Conservation (phyloP, 2,113 vertebrate genomes). For the Asarcornis scutulata region DNA sequence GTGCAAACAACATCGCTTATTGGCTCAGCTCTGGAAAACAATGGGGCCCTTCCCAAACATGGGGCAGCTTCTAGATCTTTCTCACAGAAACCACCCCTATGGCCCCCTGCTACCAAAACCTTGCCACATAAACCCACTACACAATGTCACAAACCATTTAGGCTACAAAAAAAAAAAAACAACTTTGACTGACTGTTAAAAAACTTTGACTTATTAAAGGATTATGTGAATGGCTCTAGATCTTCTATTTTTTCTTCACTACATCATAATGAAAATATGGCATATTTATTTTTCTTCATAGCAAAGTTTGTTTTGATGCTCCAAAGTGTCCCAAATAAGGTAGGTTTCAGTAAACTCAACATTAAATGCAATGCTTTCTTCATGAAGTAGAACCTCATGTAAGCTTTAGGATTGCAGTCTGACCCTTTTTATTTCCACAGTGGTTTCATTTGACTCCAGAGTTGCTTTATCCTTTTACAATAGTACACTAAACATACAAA, state of each 20-base stretch:
- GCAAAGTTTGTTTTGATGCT: not conserved
- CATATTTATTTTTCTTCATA: not conserved
- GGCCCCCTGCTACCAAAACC: too few species aligned
- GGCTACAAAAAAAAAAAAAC: not conserved
- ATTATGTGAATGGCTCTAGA: not conserved
- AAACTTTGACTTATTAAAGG: not conserved
- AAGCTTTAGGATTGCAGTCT: not conserved
- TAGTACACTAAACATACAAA: not conserved
- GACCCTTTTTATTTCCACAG: too few species aligned
- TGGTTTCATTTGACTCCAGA: not conserved
- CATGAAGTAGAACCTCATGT: not conserved
- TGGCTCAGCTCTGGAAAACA: too few species aligned
- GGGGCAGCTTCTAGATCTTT: too few species aligned
- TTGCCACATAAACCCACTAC: too few species aligned
- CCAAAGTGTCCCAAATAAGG: not conserved
- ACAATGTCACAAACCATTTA: not conserved
- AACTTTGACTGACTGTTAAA: not conserved
- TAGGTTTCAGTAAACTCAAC: not conserved
- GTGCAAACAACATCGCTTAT: too few species aligned
- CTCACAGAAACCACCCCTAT: too few species aligned
- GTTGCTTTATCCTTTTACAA: not conserved
- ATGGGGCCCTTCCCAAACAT: too few species aligned
- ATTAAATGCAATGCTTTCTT: not conserved
- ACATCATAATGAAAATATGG: not conserved
- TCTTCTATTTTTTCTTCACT: not conserved